These are phyloP conservation scores for Eospalax fontanierii DNA, from an alignment of 2,797 vertebrate genomes.

Conservation along the genomic window DNA sequence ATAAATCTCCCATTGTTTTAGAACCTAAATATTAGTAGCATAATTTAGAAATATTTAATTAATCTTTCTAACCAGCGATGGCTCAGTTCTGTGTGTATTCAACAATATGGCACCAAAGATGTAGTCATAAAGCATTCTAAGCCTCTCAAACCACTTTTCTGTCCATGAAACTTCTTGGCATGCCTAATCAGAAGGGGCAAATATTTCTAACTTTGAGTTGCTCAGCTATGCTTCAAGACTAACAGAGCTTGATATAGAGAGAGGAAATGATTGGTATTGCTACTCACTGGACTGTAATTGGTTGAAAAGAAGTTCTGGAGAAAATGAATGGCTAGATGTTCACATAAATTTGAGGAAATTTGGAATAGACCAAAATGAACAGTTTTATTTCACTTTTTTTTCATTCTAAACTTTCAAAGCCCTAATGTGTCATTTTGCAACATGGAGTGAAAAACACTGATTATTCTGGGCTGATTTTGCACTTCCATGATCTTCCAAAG, in stretches of 20 bases:
- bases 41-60: constrained; percentile 25
- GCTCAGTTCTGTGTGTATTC: background rate
- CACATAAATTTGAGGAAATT: constrained; percentile 6
- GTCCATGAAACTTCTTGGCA: background rate
- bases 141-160: constrained; percentile 23
- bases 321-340: constrained; percentile 30
- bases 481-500: constrained; percentile 34
- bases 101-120: background rate
- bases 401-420: constrained; percentile 30
- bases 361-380: constrained; percentile 29
- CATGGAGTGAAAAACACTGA: background rate
- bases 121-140: background rate
- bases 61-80: background rate
- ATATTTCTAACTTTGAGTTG: background rate
- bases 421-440: background rate
- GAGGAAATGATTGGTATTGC: constrained; percentile 31
- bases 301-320: background rate
- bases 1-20: background rate
- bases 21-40: background rate
- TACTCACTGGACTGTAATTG: background rate
- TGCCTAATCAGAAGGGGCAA: background rate
- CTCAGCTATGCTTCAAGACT: background rate
- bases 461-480: background rate
- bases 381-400: background rate
- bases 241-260: background rate